A percentile compares a stretch with the other conserved stretches of the same genome.
Evolutionary conservation across 2,888 invertebrate species (phyloP).

Genomic region (Campaea margaritaria): DNA sequence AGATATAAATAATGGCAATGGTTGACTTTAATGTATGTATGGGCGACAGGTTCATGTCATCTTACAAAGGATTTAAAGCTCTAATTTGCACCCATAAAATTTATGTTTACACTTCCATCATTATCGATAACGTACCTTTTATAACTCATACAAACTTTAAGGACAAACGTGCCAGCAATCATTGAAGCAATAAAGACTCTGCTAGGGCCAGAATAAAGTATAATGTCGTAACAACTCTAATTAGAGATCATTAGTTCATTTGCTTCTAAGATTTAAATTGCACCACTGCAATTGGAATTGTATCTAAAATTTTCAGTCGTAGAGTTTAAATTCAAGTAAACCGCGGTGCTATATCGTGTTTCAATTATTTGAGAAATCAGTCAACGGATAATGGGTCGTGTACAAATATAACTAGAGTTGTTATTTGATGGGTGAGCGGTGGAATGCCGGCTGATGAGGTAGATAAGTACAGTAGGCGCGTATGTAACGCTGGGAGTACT

Average conservation of each 20-base stretch:
- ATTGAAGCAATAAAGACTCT: constrained; percentile 63
- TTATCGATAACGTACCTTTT: constrained; percentile 48
- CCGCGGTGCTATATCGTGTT: constrained; percentile 64
- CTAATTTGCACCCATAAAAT: constrained; percentile 51
- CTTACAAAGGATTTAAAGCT: constrained; percentile 45
- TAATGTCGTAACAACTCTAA: constrained; percentile 60
- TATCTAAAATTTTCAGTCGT: constrained; percentile 51
- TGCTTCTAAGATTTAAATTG: constrained; percentile 57
- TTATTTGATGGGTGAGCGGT: constrained; percentile 54
- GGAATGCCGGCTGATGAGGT: constrained; percentile 73
- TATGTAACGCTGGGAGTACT: constrained; percentile 42
- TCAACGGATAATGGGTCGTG: constrained; percentile 66
- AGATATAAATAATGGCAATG: constrained; percentile 76
- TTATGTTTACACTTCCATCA: constrained; percentile 49
- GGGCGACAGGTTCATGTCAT: constrained; percentile 38
- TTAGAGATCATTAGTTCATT: constrained; percentile 68
- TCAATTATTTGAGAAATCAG: constrained; percentile 68
- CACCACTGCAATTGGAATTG: constrained; percentile 57
- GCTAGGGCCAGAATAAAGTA: constrained; percentile 56
- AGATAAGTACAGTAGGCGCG: constrained; percentile 63
- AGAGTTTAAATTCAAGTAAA: constrained; percentile 66
- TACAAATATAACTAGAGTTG: constrained; percentile 59
- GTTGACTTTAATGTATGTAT: constrained; percentile 46
- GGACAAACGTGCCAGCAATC: constrained; percentile 56
- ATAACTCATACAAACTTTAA: constrained; percentile 52